Evolutionary conservation across 30 jellyfish, hydroid and myxozoan genomes (phyloP).

Genomic region (Rhopilema esculentum): DNA sequence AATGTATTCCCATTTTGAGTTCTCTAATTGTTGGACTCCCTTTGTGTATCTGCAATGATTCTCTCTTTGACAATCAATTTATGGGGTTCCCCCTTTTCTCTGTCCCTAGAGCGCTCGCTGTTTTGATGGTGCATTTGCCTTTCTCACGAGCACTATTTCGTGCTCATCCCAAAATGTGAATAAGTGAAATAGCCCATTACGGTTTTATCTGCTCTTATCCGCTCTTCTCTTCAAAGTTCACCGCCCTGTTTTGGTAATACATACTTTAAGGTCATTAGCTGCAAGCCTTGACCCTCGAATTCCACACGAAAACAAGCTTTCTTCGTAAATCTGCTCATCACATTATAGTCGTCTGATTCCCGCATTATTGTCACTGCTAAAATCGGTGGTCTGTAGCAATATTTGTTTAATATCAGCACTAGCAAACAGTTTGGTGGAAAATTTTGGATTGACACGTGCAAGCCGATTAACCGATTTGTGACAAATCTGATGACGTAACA

Average conservation of each 20-base stretch:
- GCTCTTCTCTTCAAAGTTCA: conserved; percentile 25
- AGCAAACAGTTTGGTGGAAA: neutral
- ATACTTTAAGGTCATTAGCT: conserved; percentile 36
- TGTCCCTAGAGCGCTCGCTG: too few species aligned
- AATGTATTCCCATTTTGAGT: too few species aligned
- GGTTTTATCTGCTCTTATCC: conserved; percentile 45
- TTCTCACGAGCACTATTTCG: conserved; percentile 40
- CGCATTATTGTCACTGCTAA: neutral
- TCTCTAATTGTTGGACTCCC: too few species aligned
- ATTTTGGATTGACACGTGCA: neutral
- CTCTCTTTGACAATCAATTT: too few species aligned
- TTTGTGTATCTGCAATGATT: too few species aligned
- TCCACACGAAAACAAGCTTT: conserved; percentile 58
- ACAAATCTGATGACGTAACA: neutral
- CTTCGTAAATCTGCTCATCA: conserved; percentile 31
- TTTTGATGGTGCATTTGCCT: neutral
- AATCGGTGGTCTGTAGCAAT: neutral
- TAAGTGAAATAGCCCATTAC: conserved; percentile 24
- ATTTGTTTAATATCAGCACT: neutral
- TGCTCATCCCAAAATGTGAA: neutral
- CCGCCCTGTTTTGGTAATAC: conserved; percentile 60
- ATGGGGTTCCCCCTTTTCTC: too few species aligned
- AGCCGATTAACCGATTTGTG: neutral
- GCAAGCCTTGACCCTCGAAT: conserved; percentile 41
- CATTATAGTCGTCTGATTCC: conserved; percentile 20